Percentiles rank a stretch among this genome's conserved stretches.
These are phyloP conservation scores for Mylabris sibirica DNA, from an alignment of 2,888 invertebrate genomes.

Conservation along the genomic window DNA sequence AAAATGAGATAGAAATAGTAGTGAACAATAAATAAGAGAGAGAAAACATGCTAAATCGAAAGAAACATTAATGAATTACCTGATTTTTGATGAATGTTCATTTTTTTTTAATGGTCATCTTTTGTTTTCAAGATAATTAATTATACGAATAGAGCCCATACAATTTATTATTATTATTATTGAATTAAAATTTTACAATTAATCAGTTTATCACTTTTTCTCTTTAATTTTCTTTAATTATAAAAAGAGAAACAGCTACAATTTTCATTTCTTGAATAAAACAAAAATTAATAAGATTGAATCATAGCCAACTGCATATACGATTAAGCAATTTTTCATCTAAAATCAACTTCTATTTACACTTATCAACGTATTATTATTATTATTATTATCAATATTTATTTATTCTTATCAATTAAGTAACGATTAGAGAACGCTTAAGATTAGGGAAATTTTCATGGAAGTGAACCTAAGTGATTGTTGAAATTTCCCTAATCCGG, in stretches of 20 bases:
- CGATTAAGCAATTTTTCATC: not conserved
- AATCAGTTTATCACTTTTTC: not conserved
- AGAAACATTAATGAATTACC: not conserved
- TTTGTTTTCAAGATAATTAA: not conserved
- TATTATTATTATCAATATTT: not conserved
- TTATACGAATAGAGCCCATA: not conserved
- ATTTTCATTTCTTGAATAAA: too few species aligned
- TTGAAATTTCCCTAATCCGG: not conserved
- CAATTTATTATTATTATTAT: not conserved
- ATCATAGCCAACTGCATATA: not conserved
- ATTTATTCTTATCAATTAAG: not conserved
- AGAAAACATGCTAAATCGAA: not conserved
- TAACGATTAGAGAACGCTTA: not conserved
- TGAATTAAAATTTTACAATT: not conserved
- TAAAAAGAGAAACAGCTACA: too few species aligned
- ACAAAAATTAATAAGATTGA: too few species aligned
- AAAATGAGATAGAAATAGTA: not conserved
- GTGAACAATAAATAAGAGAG: not conserved
- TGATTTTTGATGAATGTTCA: not conserved
- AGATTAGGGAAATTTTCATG: not conserved
- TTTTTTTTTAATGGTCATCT: not conserved
- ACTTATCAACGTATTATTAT: not conserved
- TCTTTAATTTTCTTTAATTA: not conserved
- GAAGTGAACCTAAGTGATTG: too few species aligned
- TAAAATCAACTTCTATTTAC: constrained; percentile 2